Conservation (phyloP, 2,797 vertebrate species). For the Halcyon chelicuti region DNA sequence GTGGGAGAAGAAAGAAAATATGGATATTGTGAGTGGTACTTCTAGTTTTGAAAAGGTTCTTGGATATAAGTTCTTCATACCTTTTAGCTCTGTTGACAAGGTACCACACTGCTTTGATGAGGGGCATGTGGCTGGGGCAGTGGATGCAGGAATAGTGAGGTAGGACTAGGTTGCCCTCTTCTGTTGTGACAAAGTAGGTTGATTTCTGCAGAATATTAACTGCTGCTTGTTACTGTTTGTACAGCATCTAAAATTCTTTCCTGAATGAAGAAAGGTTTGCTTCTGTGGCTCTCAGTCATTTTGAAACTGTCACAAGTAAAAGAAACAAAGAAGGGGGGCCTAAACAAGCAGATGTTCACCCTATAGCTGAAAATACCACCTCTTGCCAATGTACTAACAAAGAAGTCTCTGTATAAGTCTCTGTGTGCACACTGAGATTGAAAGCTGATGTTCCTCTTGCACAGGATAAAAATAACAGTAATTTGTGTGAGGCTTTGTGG, state of each 20-base stretch:
- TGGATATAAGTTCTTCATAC: neutral
- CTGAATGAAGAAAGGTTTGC: neutral
- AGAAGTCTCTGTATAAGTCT: neutral
- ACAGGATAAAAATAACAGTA: neutral
- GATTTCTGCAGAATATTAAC: neutral
- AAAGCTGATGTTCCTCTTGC: neutral
- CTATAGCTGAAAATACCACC: neutral
- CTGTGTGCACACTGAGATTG: neutral
- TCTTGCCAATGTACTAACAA: neutral
- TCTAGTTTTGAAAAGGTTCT: neutral
- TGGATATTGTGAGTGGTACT: neutral
- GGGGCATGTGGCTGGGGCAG: neutral
- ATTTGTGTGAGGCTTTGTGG: neutral
- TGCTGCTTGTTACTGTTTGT: neutral
- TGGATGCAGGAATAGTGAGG: neutral
- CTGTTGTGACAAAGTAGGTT: slow-evolving; percentile 20
- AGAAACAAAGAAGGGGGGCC: neutral
- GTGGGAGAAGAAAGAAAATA: neutral
- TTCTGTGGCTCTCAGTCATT: neutral
- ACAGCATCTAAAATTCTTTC: neutral
- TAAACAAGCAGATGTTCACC: neutral
- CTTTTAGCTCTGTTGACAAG: neutral
- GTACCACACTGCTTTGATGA: neutral
- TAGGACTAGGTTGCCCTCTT: slow-evolving; percentile 62
- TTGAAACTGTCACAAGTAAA: neutral